These are phyloP conservation scores for Scrobipalpa costella DNA, from an alignment of 2,888 invertebrate genomes.

Conservation along the genomic window DNA sequence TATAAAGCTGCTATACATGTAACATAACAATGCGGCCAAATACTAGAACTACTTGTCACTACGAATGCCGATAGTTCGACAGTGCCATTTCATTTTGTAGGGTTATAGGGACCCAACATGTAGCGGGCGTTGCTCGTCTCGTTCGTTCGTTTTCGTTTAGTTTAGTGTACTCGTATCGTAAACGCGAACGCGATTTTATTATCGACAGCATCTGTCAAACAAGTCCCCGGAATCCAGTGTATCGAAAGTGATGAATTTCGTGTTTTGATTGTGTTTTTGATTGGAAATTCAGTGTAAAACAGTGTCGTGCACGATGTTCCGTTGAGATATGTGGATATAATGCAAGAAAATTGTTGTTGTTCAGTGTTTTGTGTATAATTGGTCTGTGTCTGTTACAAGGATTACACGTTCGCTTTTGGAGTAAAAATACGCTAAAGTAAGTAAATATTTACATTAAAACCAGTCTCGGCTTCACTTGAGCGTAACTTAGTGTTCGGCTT, in stretches of 20 bases:
- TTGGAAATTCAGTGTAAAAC: conserved; percentile 50
- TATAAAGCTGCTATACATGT: conserved; percentile 31
- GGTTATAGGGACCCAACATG: conserved; percentile 4
- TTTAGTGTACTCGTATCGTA: conserved; percentile 61
- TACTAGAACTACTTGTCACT: neutral
- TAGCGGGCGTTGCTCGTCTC: conserved; percentile 50
- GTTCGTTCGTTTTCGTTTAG: conserved; percentile 52
- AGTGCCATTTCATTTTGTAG: neutral
- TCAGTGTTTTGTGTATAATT: conserved; percentile 65
- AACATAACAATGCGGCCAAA: neutral
- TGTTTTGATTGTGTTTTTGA: conserved; percentile 48
- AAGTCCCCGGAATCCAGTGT: conserved; percentile 53
- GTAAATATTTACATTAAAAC: conserved; percentile 68
- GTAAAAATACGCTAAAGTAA: conserved; percentile 71
- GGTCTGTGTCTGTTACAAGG: conserved; percentile 51
- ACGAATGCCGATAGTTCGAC: neutral
- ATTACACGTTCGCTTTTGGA: conserved; percentile 65
- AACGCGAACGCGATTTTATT: conserved; percentile 59
- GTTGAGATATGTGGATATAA: conserved; percentile 59
- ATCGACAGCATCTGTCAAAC: conserved; percentile 72
- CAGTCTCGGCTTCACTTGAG: neutral
- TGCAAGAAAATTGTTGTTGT: conserved; percentile 65
- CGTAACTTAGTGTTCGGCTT: neutral
- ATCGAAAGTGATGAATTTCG: conserved; percentile 48
- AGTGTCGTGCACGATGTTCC: conserved; percentile 51